Evolutionary conservation across 2,888 invertebrate genomes (phyloP).

Genomic region (Andrena haemorrhoa): DNA sequence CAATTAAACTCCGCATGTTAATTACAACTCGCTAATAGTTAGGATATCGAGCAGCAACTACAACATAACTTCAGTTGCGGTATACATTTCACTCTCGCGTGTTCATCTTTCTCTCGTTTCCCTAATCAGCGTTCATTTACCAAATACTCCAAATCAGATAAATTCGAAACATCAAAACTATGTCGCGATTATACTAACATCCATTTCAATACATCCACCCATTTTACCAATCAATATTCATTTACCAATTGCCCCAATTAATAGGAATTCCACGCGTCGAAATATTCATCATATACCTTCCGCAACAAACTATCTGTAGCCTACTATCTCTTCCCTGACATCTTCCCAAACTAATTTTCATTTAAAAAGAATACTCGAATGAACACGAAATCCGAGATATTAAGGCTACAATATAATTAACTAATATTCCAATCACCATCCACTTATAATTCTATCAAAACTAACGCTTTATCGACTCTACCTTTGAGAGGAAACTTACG

Average conservation of each 20-base stretch:
- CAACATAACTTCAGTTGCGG: no score
- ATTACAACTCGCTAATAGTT: no score
- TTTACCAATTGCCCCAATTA: slow-evolving; percentile 3
- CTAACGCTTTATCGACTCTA: background rate
- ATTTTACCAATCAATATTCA: background rate
- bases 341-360: background rate
- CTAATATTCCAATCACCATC: background rate
- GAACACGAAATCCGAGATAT: background rate
- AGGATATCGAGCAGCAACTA: no score
- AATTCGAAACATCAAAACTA: background rate
- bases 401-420: background rate
- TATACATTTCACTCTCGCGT: no score
- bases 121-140: slow-evolving; percentile 9
- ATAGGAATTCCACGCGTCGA: background rate
- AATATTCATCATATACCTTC: background rate
- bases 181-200: background rate
- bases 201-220: background rate
- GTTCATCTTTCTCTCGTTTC: no score
- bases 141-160: background rate
- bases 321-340: background rate
- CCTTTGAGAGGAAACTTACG: background rate
- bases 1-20: no score
- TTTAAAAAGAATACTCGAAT: background rate
- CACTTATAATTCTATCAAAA: background rate
- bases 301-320: background rate